phyloP scores from a whole-genome alignment of 2,888 invertebrate genomes.

The Notodonta ziczac region DNA sequence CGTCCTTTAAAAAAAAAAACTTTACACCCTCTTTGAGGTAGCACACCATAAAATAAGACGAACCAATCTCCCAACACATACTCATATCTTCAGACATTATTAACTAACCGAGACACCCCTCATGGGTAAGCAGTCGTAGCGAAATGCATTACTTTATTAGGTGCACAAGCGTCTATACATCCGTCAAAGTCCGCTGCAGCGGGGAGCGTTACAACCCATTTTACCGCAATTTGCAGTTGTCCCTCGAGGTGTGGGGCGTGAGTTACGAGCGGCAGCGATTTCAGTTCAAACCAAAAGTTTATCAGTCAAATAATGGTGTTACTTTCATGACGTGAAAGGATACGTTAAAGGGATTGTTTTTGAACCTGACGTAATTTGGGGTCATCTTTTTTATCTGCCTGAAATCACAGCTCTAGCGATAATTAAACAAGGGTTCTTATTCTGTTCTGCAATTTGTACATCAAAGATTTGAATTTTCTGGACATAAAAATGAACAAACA shows the following conservation, averaged over 20 bases:
- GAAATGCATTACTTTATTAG: conserved; percentile 79
- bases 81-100: conserved; percentile 26
- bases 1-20: too few relatives aligned
- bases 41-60: not conserved
- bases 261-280: conserved; percentile 32
- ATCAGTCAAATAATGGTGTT: too few relatives aligned
- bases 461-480: too few relatives aligned
- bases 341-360: too few relatives aligned
- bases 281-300: not conserved
- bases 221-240: conserved; percentile 76
- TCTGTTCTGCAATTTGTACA: too few relatives aligned
- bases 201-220: conserved; percentile 70
- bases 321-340: too few relatives aligned
- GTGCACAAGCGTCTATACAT: conserved; percentile 72
- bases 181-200: conserved; percentile 70
- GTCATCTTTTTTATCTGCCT: too few relatives aligned
- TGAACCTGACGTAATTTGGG: too few relatives aligned
- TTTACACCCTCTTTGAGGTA: not conserved
- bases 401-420: too few relatives aligned
- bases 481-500: too few relatives aligned
- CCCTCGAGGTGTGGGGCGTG: conserved; percentile 40
- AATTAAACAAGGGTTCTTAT: too few relatives aligned
- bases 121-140: conserved; percentile 14
- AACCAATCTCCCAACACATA: conserved; percentile 24
- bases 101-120: conserved; percentile 32